phyloP scores from a whole-genome alignment of 2,888 invertebrate genomes.

The Nomada goodeniana region DNA sequence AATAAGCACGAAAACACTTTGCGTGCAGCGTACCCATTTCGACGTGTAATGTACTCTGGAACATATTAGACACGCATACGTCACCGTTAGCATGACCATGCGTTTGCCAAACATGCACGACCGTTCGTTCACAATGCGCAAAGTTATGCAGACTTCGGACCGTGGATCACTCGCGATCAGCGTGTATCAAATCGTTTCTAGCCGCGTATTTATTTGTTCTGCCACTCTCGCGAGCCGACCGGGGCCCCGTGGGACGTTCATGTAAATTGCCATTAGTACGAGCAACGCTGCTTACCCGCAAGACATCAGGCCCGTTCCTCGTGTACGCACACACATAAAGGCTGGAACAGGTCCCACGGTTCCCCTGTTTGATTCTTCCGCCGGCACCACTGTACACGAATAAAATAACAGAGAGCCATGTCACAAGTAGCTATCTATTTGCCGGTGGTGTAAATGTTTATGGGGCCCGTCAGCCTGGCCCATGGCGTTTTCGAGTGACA shows the following conservation, averaged over 20 bases:
- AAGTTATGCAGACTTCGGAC: conserved; percentile 31
- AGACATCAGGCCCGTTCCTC: conserved; percentile 22
- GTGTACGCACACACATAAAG: conserved; percentile 19
- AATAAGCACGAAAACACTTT: conserved; percentile 20
- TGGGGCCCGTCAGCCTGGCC: conserved; percentile 60
- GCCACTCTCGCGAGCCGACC: conserved; percentile 37
- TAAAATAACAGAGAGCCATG: conserved; percentile 56
- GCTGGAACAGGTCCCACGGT: conserved; percentile 69
- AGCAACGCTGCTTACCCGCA: conserved; percentile 35
- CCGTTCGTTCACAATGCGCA: conserved; percentile 30
- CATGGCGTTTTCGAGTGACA: conserved; percentile 69
- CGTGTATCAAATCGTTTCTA: conserved; percentile 66
- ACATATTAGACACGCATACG: conserved; percentile 28
- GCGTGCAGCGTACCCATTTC: conserved; percentile 14
- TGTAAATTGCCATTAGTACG: conserved; percentile 66
- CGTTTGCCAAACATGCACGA: conserved; percentile 4
- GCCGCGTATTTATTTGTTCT: conserved; percentile 63
- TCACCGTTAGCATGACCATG: conserved; percentile 9
- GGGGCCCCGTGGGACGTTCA: conserved; percentile 63
- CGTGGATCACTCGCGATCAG: conserved; percentile 63
- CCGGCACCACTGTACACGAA: conserved; percentile 40
- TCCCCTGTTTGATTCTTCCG: conserved; percentile 47
- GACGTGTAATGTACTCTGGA: conserved; percentile 11
- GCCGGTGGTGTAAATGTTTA: conserved; percentile 64
- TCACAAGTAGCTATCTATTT: conserved; percentile 61